Conservation (phyloP, 2,797 vertebrate genomes). For the Rhinella marina region DNA sequence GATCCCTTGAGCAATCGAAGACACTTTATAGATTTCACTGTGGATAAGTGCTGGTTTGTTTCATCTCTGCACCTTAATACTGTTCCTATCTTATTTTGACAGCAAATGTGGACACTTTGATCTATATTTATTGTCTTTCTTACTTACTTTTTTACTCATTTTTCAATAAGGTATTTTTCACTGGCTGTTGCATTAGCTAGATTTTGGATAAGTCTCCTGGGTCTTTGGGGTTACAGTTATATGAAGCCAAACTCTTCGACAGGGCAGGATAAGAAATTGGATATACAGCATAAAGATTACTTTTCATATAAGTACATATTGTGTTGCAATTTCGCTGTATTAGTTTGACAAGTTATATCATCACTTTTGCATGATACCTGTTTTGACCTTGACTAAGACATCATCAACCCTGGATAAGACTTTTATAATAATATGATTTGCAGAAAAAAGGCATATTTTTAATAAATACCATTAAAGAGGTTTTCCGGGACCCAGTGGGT, state of each 20-base stretch:
- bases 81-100: conserved; percentile 72
- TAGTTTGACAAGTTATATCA: background rate
- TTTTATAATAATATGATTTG: too few species aligned
- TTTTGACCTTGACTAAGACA: too few species aligned
- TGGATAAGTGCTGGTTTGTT: conserved; percentile 85
- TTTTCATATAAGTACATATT: background rate
- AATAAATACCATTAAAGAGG: too few species aligned
- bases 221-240: conserved; percentile 32
- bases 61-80: conserved; percentile 77
- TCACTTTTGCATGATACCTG: too few species aligned
- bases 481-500: too few species aligned
- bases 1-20: conserved; percentile 80
- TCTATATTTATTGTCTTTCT: conserved; percentile 73
- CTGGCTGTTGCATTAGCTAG: conserved; percentile 53
- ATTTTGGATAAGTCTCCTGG: conserved; percentile 61
- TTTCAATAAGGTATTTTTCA: conserved; percentile 59
- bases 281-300: background rate
- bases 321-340: background rate
- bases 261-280: background rate
- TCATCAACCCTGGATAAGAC: too few species aligned
- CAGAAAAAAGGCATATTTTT: too few species aligned
- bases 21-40: conserved; percentile 80
- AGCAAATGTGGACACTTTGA: conserved; percentile 75
- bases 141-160: conserved; percentile 68
- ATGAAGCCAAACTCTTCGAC: background rate